Evolutionary conservation across 2,888 invertebrate genomes (phyloP), one percentile per base, ranked within the genome.

Genomic region (Horisme vitalbata): DNA sequence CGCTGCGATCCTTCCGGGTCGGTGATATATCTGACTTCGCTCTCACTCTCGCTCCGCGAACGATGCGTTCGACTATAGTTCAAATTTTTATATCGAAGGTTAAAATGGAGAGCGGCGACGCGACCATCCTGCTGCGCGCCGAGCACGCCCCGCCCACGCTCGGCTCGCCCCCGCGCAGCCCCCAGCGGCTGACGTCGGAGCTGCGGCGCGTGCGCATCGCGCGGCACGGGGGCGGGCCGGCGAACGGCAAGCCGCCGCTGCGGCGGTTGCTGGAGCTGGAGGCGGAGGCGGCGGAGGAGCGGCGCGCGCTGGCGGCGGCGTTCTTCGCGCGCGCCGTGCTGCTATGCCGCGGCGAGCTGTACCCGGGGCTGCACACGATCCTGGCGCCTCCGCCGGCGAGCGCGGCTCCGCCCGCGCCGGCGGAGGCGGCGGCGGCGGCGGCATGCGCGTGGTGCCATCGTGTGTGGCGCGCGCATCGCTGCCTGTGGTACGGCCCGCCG

Each of bases 281-380:
- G 53, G 45, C 55, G 30, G 31, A 36, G 30, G 38, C 39, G 46
- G 36, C 4, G 41, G 37, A 30, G 50, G 50, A 52, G 38, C 46
- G 31, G 35, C 45, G 57, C 44, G 66, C 75, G 66, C 70, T 82
- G 58, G 87, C 88, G 54, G 86, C 84, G 31, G 84, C 80, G 44
- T 75, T 83, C 73, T 74, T 86, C 65, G 82, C 83, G 61, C 88
- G 87, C 69, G 88, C 87, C 52, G 75, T 86, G 73, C 72, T 85
- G 53, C 68, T 84, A 70, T 87, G 86, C 65, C 85, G 86, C 72
- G 82, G 75, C 26, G 73, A 76, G 66, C 82, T 87, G 46, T 92
- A 92, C 84, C 89, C 92, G 15, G 92, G 92, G 21, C 77, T 93
- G 71, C 92, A 92, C 78, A 91, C 91, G 56, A 92, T 92, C 68